Percentiles rank a stretch among this genome's conserved stretches.
Evolutionary conservation across 2,113 vertebrate species (phyloP).

Genomic region (Eublepharis macularius): DNA sequence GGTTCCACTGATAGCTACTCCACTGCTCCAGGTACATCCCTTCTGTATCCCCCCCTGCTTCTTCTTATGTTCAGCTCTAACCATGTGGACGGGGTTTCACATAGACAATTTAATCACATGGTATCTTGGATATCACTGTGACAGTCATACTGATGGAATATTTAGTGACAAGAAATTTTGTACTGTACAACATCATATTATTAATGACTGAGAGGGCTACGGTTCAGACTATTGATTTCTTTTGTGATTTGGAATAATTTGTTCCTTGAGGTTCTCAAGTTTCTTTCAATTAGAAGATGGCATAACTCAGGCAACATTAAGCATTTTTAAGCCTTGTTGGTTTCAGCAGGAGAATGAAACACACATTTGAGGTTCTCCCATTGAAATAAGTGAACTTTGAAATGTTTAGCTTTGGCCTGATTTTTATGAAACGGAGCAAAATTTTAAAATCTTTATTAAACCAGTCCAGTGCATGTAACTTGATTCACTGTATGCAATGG

Average conservation of each 20-base stretch:
- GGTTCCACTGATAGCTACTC: too few species aligned
- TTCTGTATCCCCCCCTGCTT: too few species aligned
- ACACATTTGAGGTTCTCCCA: not conserved
- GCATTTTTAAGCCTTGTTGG: not conserved
- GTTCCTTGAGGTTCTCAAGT: not conserved
- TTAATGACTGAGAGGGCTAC: too few species aligned
- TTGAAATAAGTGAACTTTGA: not conserved
- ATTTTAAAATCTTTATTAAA: not conserved
- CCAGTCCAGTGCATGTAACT: not conserved
- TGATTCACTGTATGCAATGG: not conserved
- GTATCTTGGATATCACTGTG: too few species aligned
- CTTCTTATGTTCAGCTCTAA: too few species aligned
- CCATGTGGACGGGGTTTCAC: too few species aligned
- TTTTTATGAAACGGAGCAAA: not conserved
- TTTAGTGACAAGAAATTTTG: not conserved
- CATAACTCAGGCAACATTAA: not conserved
- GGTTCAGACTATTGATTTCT: not conserved
- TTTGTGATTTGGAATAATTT: not conserved
- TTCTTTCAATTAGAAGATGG: not conserved
- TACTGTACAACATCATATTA: not conserved
- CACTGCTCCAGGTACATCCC: too few species aligned
- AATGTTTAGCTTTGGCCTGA: not conserved
- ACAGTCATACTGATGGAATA: not conserved
- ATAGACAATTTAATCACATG: too few species aligned
- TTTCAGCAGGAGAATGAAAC: not conserved